phyloP scores from a whole-genome alignment of 1,140 invertebrate species.

The Zaprionus gabonicus region DNA sequence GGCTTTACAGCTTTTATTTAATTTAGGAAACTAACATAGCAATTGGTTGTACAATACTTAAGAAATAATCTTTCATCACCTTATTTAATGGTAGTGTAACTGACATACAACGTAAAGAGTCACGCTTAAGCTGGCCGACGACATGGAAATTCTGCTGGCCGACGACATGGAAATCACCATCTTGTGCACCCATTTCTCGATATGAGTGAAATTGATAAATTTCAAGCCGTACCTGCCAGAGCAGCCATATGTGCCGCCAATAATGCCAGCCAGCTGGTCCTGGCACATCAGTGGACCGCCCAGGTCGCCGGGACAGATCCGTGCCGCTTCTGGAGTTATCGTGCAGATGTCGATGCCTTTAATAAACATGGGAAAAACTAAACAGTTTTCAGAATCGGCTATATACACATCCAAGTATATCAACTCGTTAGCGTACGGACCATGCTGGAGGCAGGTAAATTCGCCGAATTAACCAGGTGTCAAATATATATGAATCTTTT shows the following conservation, averaged over 20 bases:
- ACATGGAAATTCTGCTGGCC: background rate
- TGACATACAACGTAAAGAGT: slow-evolving; percentile 1
- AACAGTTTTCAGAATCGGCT: background rate
- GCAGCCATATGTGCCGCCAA: slow-evolving; percentile 40
- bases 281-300: slow-evolving; percentile 57
- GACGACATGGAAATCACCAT: background rate
- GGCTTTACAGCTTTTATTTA: no score
- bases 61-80: background rate
- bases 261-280: slow-evolving; percentile 39
- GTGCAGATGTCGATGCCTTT: slow-evolving; percentile 29
- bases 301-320: slow-evolving; percentile 59
- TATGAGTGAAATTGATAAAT: slow-evolving; percentile 35
- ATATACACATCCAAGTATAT: slow-evolving; percentile 39
- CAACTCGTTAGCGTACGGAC: slow-evolving; percentile 55
- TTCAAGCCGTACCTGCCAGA: slow-evolving; percentile 30
- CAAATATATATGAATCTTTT: background rate
- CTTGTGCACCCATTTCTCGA: slow-evolving; percentile 26
- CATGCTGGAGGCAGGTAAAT: slow-evolving; percentile 40
- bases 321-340: slow-evolving; percentile 16
- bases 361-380: background rate
- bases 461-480: background rate
- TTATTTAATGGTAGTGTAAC: background rate
- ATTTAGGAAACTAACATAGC: no score
- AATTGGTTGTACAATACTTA: no score
- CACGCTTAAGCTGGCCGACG: background rate